Base-by-base conservation (phyloP, 2,797 vertebrate species). In the Sparidentex hasta region DNA sequence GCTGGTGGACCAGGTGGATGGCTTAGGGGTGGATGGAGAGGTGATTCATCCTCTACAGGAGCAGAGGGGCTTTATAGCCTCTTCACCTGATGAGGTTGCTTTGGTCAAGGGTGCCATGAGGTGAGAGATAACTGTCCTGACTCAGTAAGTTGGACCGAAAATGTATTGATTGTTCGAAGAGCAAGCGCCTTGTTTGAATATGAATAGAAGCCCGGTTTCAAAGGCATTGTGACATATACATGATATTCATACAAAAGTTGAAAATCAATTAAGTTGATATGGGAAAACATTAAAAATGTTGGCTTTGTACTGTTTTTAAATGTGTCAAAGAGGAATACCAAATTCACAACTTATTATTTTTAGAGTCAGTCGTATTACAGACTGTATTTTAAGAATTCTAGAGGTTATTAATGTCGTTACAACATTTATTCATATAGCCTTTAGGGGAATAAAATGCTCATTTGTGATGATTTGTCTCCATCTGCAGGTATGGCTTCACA, bases 71-170 rank as follows among this genome's bases (percentile, higher is more conserved):
- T 99, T 97, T 14, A 95, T 99, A 57, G 97, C 98, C 21, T 98
- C 98, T 33, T 99, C 98, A 7, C 98, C 98, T 0, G 98, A 99
- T 38, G 98, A 99, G 93, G 96, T 98, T 0, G 98, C 98, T 62
- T 92, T 99, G 91, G 96, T 99, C 76, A 97, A 97, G 87, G 98
- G 98, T 13, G 98, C 98, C 63, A 97, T 97, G 94, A 97, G 95
- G 98, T 99, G 95, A 95, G 94, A 83, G 18, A 43, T 8, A 5
- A 9, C 11, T 78, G 13, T 59, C 16, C 25, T 41, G 29, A 57
- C 41, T 48, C 5, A 70, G 4, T 51, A 51, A 44, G 50, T 47
- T 51, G 4, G 65, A 47, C 12, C 50, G 44, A 41, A 7, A 29
- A 21, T 61, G 4, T 55, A 23, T n/a, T 16, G 33, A 17, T 13